Evolutionary conservation across 2,888 invertebrate genomes (phyloP).

Genomic region (Pristionchus entomophagus): DNA sequence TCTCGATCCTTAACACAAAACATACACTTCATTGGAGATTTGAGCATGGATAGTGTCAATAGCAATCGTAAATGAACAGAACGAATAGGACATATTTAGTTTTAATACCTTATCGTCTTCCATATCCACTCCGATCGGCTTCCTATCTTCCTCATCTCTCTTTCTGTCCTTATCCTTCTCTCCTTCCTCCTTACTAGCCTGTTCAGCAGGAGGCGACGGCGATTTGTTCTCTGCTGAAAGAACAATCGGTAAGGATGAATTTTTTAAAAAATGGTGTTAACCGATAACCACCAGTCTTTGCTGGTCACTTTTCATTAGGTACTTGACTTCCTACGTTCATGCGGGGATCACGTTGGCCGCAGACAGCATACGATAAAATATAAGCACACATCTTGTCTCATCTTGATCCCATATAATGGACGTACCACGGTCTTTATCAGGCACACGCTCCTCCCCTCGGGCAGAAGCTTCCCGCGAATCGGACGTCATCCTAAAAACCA

Average conservation of each 20-base stretch:
- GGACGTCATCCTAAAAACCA: slow-evolving; percentile 28
- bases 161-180: slow-evolving; percentile 40
- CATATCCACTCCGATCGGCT: neutral
- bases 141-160: neutral
- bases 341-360: too few species aligned
- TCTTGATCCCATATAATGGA: slow-evolving; percentile 2
- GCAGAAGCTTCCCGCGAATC: slow-evolving; percentile 36
- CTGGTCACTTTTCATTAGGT: too few species aligned
- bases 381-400: slow-evolving; percentile 16
- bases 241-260: neutral
- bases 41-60: too few species aligned
- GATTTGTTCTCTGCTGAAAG: slow-evolving; percentile 44
- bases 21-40: neutral
- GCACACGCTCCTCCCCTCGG: slow-evolving; percentile 23
- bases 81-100: too few species aligned
- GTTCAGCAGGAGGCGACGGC: slow-evolving; percentile 39
- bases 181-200: slow-evolving; percentile 17
- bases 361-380: too few species aligned
- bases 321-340: too few species aligned
- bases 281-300: too few species aligned
- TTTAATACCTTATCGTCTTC: neutral
- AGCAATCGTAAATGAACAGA: too few species aligned
- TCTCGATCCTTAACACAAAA: neutral
- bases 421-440: slow-evolving; percentile 6
- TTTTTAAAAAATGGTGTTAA: neutral